These are phyloP conservation scores for Noctua comes DNA, from an alignment of 2,888 invertebrate genomes.

Conservation along the genomic window DNA sequence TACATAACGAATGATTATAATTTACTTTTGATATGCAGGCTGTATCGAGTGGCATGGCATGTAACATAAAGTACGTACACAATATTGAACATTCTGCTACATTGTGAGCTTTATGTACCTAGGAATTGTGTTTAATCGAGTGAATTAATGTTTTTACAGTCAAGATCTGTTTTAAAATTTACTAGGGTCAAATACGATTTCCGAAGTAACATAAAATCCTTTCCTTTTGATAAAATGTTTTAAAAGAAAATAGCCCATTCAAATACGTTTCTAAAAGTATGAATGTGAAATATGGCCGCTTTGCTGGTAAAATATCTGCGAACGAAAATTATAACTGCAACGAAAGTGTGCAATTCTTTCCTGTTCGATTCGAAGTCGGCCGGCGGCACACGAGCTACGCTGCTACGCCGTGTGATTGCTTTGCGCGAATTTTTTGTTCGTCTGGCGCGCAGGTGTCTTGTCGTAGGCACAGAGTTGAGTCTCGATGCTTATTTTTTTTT, in stretches of 20 bases:
- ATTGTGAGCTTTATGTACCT: background rate
- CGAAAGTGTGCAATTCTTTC: constrained; percentile 75
- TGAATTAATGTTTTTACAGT: background rate
- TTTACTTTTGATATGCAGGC: constrained; percentile 44
- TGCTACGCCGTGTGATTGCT: constrained; percentile 69
- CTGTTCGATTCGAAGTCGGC: constrained; percentile 70
- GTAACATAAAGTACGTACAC: constrained; percentile 13
- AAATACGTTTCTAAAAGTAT: constrained; percentile 46
- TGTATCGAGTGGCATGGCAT: background rate
- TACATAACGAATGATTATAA: constrained; percentile 49
- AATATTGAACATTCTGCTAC: background rate
- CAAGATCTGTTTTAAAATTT: background rate
- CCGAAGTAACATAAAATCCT: constrained; percentile 12
- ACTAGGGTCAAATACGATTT: background rate
- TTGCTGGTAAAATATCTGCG: constrained; percentile 67
- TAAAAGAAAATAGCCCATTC: constrained; percentile 38
- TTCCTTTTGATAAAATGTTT: constrained; percentile 29
- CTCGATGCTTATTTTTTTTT: constrained; percentile 75
- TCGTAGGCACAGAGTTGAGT: constrained; percentile 72
- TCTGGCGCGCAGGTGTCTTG: constrained; percentile 86
- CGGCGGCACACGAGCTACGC: constrained; percentile 49
- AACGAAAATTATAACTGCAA: constrained; percentile 68
- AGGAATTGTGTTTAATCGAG: background rate
- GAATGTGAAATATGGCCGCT: constrained; percentile 65
- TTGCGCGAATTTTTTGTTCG: constrained; percentile 83